A percentile compares a stretch with the other conserved stretches of the same genome.
phyloP scores from a whole-genome alignment of 2,888 invertebrate genomes.

The Mythimna impura region DNA sequence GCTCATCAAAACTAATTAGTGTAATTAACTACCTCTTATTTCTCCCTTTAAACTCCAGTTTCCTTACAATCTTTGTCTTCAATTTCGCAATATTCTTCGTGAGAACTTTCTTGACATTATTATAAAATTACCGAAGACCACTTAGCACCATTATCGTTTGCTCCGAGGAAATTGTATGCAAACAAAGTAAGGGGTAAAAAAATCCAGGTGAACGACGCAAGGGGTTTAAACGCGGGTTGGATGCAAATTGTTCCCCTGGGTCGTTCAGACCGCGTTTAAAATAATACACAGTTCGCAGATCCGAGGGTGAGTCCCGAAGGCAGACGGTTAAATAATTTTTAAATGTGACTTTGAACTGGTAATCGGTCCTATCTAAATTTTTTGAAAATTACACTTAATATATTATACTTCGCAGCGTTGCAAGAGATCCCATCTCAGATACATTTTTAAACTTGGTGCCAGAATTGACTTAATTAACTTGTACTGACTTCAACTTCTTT shows the following conservation, averaged over 20 bases:
- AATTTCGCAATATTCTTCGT: slow-evolving; percentile 39
- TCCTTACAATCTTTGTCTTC: slow-evolving; percentile 25
- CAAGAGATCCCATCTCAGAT: too few species aligned
- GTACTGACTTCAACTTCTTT: too few species aligned
- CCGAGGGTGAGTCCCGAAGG: slow-evolving; percentile 32
- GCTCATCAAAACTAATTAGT: slow-evolving; percentile 27
- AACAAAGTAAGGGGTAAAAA: slow-evolving; percentile 57
- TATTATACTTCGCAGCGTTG: too few species aligned
- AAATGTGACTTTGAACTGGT: neutral
- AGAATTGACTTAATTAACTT: too few species aligned
- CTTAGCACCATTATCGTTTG: slow-evolving; percentile 59
- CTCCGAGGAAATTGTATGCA: slow-evolving; percentile 57
- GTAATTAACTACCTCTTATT: slow-evolving; percentile 14
- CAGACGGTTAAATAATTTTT: slow-evolving; percentile 49
- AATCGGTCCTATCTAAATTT: too few species aligned
- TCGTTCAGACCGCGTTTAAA: slow-evolving; percentile 64
- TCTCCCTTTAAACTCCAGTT: slow-evolving; percentile 20
- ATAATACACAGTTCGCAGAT: slow-evolving; percentile 60
- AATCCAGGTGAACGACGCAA: slow-evolving; percentile 53
- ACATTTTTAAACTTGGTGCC: too few species aligned
- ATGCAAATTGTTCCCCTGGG: slow-evolving; percentile 66
- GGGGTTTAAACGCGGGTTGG: slow-evolving; percentile 59
- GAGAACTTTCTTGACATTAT: slow-evolving; percentile 39
- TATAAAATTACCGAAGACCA: slow-evolving; percentile 55
- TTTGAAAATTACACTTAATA: too few species aligned